A percentile compares a stretch with the other conserved stretches of the same genome.
Evolutionary conservation across 2,113 vertebrate species (phyloP).

Genomic region (Sporophila hypoxantha): DNA sequence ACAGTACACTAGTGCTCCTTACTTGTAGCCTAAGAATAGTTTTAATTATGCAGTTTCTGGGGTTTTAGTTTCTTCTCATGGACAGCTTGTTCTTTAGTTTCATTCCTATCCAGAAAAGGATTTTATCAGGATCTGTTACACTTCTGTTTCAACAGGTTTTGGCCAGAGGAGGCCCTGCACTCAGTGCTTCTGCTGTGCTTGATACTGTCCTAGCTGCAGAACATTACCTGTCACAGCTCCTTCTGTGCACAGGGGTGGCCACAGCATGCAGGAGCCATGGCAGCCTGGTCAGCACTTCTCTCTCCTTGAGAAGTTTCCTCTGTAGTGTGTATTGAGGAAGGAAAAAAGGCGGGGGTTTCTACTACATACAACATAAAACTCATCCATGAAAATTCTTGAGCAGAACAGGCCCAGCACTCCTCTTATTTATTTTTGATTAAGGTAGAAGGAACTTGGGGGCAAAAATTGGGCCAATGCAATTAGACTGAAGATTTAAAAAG

Average conservation of each 20-base stretch:
- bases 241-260: neutral
- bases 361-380: neutral
- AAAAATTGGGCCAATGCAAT: neutral
- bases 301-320: neutral
- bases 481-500: neutral
- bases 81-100: neutral
- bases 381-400: neutral
- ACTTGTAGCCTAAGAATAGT: neutral
- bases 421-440: neutral
- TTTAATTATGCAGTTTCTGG: neutral
- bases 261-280: neutral
- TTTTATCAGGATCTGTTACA: neutral
- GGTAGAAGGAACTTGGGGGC: neutral
- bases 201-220: neutral
- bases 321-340: neutral
- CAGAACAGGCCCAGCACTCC: neutral
- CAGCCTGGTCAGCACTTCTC: neutral
- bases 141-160: neutral
- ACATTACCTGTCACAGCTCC: neutral
- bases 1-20: neutral
- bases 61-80: neutral
- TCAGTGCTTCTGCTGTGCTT: neutral
- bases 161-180: neutral
- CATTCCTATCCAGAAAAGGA: neutral
- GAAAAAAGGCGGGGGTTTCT: neutral